Percentiles rank a stretch among this genome's conserved stretches.
Conservation (phyloP, 2,888 invertebrate genomes). For the Macrophya annulata region DNA sequence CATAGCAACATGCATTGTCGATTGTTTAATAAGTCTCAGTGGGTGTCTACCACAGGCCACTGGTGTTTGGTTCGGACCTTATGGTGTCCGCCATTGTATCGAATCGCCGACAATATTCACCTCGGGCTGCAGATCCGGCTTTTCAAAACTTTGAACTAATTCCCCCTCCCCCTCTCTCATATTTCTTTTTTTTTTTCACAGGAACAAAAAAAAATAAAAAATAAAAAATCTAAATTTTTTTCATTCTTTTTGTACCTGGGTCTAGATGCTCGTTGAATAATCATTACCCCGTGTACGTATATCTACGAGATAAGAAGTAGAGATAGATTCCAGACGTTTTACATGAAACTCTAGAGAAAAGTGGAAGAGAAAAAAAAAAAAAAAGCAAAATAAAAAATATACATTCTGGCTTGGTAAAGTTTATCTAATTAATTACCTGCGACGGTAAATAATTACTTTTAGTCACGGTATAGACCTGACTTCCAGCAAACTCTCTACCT, state of each 20-base stretch:
- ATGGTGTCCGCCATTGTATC: slow-evolving; percentile 46
- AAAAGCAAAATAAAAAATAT: slow-evolving; percentile 14
- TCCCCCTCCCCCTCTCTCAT: background rate
- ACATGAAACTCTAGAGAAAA: background rate
- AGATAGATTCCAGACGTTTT: too few relatives aligned
- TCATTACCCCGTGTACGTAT: background rate
- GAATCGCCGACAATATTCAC: slow-evolving; percentile 32
- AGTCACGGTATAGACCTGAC: slow-evolving; percentile 9
- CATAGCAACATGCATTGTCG: slow-evolving; percentile 74
- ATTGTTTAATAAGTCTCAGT: slow-evolving; percentile 75
- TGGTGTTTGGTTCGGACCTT: slow-evolving; percentile 65
- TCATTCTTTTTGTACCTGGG: background rate
- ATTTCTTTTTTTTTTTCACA: background rate
- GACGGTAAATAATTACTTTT: background rate
- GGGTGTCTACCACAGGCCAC: slow-evolving; percentile 72
- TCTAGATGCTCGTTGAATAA: background rate
- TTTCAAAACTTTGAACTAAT: background rate
- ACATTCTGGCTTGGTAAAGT: slow-evolving; percentile 58
- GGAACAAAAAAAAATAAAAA: too few relatives aligned
- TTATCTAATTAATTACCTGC: slow-evolving; percentile 62
- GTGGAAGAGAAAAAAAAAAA: background rate
- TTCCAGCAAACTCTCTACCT: background rate
- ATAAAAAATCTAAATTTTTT: background rate
- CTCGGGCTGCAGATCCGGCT: slow-evolving; percentile 11
- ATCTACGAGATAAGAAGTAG: too few relatives aligned